These are phyloP conservation scores for Metopolophium dirhodum DNA, from an alignment of 1,140 invertebrate genomes.

Conservation along the genomic window DNA sequence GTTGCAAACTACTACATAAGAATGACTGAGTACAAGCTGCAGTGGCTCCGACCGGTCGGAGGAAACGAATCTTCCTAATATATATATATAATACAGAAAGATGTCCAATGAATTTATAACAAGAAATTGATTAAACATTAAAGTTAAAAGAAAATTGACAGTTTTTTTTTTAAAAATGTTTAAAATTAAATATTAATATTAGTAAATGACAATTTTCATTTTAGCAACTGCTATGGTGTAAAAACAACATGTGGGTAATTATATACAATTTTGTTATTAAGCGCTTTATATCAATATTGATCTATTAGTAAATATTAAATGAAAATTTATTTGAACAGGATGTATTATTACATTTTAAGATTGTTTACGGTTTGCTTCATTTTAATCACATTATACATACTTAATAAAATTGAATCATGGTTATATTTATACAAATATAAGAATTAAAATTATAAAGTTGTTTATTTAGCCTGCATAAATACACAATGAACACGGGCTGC, in stretches of 20 bases:
- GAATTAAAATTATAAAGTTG: not conserved
- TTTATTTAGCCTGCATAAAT: not conserved
- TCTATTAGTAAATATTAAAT: not conserved
- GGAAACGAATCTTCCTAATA: too few relatives aligned
- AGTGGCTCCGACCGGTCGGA: too few relatives aligned
- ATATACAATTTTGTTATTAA: not conserved
- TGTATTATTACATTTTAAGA: not conserved
- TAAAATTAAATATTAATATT: too few relatives aligned
- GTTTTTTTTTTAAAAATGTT: too few relatives aligned
- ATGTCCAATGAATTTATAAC: too few relatives aligned
- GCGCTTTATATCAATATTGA: not conserved
- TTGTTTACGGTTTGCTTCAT: not conserved
- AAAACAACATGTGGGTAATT: not conserved
- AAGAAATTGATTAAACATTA: too few relatives aligned
- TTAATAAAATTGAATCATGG: not conserved
- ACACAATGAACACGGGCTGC: not conserved
- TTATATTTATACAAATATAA: not conserved
- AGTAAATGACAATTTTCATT: not conserved
- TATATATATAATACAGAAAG: too few relatives aligned
- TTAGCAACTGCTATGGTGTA: not conserved
- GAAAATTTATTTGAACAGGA: not conserved
- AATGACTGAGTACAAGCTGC: too few relatives aligned
- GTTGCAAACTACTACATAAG: too few relatives aligned
- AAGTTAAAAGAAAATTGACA: too few relatives aligned
- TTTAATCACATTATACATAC: not conserved